phyloP scores from a whole-genome alignment of 2,888 invertebrate species.

The Lycia hirtaria region DNA sequence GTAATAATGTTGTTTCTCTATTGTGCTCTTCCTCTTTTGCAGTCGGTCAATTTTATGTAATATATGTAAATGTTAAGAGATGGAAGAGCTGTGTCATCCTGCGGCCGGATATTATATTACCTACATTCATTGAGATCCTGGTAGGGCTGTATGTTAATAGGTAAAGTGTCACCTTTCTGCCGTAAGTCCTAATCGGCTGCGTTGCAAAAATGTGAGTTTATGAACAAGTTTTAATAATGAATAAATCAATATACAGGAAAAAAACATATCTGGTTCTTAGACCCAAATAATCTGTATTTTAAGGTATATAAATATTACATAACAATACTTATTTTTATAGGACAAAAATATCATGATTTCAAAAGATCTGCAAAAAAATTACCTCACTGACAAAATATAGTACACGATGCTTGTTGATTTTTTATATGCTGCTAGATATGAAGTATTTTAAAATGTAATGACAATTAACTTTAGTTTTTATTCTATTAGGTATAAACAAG shows the following conservation, averaged over 20 bases:
- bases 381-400: no score
- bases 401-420: no score
- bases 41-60: background rate
- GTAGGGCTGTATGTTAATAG: conserved; percentile 40
- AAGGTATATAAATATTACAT: background rate
- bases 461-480: no score
- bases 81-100: background rate
- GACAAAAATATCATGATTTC: no score
- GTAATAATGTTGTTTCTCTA: no score
- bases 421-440: no score
- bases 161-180: conserved; percentile 76
- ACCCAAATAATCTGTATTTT: background rate
- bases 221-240: conserved; percentile 39
- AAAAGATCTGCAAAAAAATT: no score
- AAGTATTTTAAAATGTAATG: no score
- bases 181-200: conserved; percentile 83
- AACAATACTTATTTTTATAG: no score
- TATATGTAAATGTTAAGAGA: background rate
- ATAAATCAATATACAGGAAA: conserved; percentile 20
- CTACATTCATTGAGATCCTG: conserved; percentile 5
- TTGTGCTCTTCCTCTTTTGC: no score
- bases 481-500: no score
- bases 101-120: background rate
- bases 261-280: conserved; percentile 21
- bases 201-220: conserved; percentile 67